Percentiles rank a stretch among this genome's conserved stretches.
phyloP scores from a whole-genome alignment of 2,797 vertebrate genomes.

The Hylomyscus alleni region DNA sequence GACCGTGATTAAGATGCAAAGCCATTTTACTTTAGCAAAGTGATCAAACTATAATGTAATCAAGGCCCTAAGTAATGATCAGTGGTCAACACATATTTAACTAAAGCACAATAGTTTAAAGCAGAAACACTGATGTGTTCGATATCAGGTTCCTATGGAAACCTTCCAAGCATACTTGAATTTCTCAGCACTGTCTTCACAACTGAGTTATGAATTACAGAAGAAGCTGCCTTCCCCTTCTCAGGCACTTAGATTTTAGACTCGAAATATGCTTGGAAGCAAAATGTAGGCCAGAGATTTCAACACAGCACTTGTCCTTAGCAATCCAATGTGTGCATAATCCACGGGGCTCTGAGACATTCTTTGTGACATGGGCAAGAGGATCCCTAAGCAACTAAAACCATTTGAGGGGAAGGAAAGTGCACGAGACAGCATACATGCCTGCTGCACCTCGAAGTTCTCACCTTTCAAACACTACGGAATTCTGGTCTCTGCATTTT shows the following conservation, averaged over 20 bases:
- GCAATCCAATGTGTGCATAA: slow-evolving; percentile 58
- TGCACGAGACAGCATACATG: slow-evolving; percentile 23
- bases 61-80: not conserved
- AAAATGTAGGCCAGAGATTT: slow-evolving; percentile 63
- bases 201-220: slow-evolving; percentile 49
- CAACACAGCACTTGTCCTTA: slow-evolving; percentile 54
- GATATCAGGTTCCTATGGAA: not conserved
- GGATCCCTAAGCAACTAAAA: slow-evolving; percentile 73
- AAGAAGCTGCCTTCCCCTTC: not conserved
- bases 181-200: slow-evolving; percentile 48
- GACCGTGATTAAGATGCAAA: slow-evolving; percentile 38
- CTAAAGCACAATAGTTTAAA: slow-evolving; percentile 43
- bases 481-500: slow-evolving; percentile 56
- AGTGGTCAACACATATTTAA: slow-evolving; percentile 35
- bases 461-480: slow-evolving; percentile 56
- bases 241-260: slow-evolving; percentile 50
- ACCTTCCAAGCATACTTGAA: slow-evolving; percentile 20
- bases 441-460: not conserved
- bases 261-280: slow-evolving; percentile 54
- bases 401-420: slow-evolving; percentile 52
- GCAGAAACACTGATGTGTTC: slow-evolving; percentile 17
- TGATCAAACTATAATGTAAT: not conserved
- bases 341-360: slow-evolving; percentile 38
- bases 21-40: slow-evolving; percentile 46
- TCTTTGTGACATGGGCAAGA: slow-evolving; percentile 66